Evolutionary conservation across 2,888 invertebrate species (phyloP), one percentile per base, ranked within the genome.

Genomic region (Chrysolina oricalcia): DNA sequence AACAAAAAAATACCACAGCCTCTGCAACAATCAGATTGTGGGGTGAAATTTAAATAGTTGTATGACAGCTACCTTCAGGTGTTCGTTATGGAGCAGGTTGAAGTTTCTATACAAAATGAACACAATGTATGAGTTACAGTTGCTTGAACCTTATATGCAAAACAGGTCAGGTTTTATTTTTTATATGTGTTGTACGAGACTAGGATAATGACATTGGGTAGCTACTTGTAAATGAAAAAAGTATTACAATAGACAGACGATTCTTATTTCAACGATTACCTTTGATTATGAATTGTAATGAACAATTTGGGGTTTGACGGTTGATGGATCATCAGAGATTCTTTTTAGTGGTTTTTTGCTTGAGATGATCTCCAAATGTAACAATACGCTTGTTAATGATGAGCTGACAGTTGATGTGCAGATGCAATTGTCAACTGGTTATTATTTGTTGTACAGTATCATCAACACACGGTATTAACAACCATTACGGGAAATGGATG

Each of bases 241-340:
- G 8, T 27, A 9, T 27, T 59, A 53, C 53, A 69, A 73, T 69
- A 48, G 71, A 35, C 35, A 64, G 64, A 50, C 23, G 50, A 69
- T 73, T 64, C 48, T 68, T 43, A 64, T 53, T 64, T 50, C 23
- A 71, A 53, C 59, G 59, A 59, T 35, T 59, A 27, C 27, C n/a
- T 35, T 35, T 35, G 70, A 73, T 75, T 69, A 73, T 72, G 68
- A 73, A 78, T 74, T 64, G 56, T 73, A 72, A 74, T 73, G 70
- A 75, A 64, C 65, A 64, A 64, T 75, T 78, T 78, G 75, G 73
- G 72, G 75, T 78, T 75, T 78, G 75, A 74, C 75, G 78, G 78
- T 75, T 78, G 77, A 68, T 40, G 67, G 70, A 70, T 69, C 35
- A 72, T 71, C 53, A 69, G 40, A 65, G 59, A 27, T 40, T 48